phyloP scores from a whole-genome alignment of 1,140 invertebrate genomes.

The Phthorimaea operculella region DNA sequence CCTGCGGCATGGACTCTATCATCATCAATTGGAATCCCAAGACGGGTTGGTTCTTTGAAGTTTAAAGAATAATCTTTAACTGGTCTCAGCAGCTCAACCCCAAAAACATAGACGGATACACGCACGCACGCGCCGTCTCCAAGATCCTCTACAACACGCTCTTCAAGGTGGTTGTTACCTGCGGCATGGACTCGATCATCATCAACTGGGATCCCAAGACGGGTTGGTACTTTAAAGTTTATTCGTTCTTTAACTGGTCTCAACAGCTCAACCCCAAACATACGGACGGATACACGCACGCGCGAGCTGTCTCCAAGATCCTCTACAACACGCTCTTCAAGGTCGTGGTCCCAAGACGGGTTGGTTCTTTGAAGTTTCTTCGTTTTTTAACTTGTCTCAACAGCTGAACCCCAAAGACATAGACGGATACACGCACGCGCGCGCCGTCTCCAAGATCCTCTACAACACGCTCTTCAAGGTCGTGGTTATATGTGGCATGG shows the following conservation, averaged over 20 bases:
- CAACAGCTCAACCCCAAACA: slow-evolving; percentile 70
- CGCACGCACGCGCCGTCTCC: slow-evolving; percentile 73
- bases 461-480: slow-evolving; percentile 77
- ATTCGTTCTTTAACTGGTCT: too few relatives aligned
- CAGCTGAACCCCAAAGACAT: slow-evolving; percentile 71
- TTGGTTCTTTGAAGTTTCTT: slow-evolving; percentile 74
- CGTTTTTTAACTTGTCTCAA: too few relatives aligned
- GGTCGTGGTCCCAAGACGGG: slow-evolving; percentile 72
- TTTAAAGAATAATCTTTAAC: neutral
- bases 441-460: slow-evolving; percentile 72
- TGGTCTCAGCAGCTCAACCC: slow-evolving; percentile 73
- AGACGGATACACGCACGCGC: slow-evolving; percentile 76
- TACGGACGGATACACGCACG: slow-evolving; percentile 77
- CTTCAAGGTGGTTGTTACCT: slow-evolving; percentile 75
- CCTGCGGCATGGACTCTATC: slow-evolving; percentile 75
- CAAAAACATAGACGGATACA: slow-evolving; percentile 75
- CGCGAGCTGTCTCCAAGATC: slow-evolving; percentile 71
- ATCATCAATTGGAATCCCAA: slow-evolving; percentile 80
- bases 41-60: slow-evolving; percentile 66
- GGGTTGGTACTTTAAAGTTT: too few relatives aligned
- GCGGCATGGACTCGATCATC: slow-evolving; percentile 76
- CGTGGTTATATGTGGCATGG: slow-evolving; percentile 74
- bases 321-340: slow-evolving; percentile 78
- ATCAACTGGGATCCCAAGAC: slow-evolving; percentile 78
- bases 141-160: slow-evolving; percentile 76